Base-by-base conservation (phyloP, 2,113 vertebrate genomes). In the Hemichromis elongatus region DNA sequence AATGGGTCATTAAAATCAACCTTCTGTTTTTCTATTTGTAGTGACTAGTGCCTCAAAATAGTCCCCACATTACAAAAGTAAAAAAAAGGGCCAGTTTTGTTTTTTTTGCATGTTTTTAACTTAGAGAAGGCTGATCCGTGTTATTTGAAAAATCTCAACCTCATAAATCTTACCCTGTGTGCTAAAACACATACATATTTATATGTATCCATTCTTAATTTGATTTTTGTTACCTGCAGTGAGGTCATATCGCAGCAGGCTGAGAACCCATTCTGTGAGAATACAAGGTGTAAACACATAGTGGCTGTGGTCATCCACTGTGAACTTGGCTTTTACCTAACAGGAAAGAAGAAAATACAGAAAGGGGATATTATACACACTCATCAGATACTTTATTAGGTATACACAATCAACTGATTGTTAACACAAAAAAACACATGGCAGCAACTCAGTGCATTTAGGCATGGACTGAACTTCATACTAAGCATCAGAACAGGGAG, bases 231-330 rank as follows among this genome's bases (percentile, higher is more conserved):
- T 97, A 99, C 99, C 99, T 96, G 95, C 95, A 87, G 96, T 96
- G 92, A 99, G 96, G 96, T 98, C 93, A 5, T 99, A 99, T 96
- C 99, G 96, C 90, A 99, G 97, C 89, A 99, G 95, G 84, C 97
- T 98, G 90, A 99, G 96, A 79, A 99, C 97, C 99, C 99, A 99
- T 66, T 99, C 97, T 35, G 99, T 99, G 89, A 99, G 97, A 93
- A 99, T 94, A 56, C 97, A 97, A 2, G 98, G 99, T 21, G 98
- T 99, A 88, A 99, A 99, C 26, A 99, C 94, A 90, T 99, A 99
- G 93, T 99, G 99, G 90, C 98, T 99, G 91, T 97, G 95, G 90
- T 99, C 97, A 90, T 99, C 98, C 86, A 99, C 96, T 1, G 97
- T 98, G 92, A 99, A 98, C 92, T 96, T 98, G 2, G 95, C 93